Percentiles rank a stretch among this genome's conserved stretches.
phyloP scores from a whole-genome alignment of 2,797 vertebrate genomes.

The Mycteria americana region DNA sequence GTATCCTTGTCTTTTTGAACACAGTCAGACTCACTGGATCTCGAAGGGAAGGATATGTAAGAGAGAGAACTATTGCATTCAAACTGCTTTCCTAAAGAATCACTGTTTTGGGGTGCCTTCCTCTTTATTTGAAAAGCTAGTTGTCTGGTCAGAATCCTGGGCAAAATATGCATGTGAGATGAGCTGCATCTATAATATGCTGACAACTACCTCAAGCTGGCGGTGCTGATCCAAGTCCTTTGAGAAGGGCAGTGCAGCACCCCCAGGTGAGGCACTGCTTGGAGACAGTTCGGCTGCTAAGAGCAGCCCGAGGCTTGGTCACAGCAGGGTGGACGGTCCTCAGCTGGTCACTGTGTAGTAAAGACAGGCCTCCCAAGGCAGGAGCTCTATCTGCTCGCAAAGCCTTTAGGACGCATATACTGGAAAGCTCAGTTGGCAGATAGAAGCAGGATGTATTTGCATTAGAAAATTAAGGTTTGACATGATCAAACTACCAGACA shows the following conservation, averaged over 20 bases:
- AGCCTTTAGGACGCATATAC: neutral
- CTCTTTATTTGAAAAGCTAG: neutral
- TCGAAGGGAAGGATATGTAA: neutral
- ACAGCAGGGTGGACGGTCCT: neutral
- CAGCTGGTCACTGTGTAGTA: accelerated
- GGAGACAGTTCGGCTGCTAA: neutral
- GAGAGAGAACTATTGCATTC: neutral
- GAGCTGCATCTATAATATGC: neutral
- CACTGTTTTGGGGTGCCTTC: accelerated
- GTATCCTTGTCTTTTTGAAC: neutral
- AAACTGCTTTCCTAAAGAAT: neutral
- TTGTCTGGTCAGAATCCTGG: neutral
- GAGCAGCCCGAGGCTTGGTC: accelerated
- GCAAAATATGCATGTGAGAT: neutral
- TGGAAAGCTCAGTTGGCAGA: neutral
- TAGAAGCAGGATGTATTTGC: neutral
- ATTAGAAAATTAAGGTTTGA: neutral
- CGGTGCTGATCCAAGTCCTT: neutral
- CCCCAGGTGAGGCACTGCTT: neutral
- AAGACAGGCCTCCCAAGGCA: neutral
- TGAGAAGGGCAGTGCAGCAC: neutral
- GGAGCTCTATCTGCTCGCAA: neutral
- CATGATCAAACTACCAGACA: neutral
- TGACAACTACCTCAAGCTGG: neutral
- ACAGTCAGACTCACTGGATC: neutral